Base-by-base conservation (phyloP, 2,113 vertebrate genomes). In the Apodemus sylvaticus region DNA sequence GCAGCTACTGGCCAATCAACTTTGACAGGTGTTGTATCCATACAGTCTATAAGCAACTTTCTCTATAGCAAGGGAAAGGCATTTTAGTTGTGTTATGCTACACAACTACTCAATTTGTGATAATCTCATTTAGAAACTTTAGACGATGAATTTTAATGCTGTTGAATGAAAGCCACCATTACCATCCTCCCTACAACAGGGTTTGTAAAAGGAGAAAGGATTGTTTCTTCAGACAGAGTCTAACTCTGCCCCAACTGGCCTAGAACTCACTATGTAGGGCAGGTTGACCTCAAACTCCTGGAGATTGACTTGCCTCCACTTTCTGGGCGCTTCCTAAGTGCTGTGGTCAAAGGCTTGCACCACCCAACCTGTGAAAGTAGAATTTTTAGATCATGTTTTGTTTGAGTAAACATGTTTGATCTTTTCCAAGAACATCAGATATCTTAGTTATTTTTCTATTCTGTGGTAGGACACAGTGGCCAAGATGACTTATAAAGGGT, bases 21-120 rank as follows among this genome's bases (percentile, higher is more conserved):
- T 34, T 68, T 36, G 31, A 36, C 66, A 68, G 66, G 66, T 68
- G 66, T 68, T 68, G 31, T 1, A 68, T 68, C 31, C 31, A 68
- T 68, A 68, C 31, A 68, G 5, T 68, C 14, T 68, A 34, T 16
- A 36, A 68, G 31, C 16, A 13, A 36, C 31, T 68, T 68, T 36
- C 31, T 68, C 31, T 36, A 36, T 5, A 68, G 66, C 62, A 26
- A 92, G 58, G 6, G 31, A 92, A 86, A 76, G 82, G 48, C 3
- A 34, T 92, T 96, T 42, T 51, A 68, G 8, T 86, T 96, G 51
- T 70, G 86, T 93, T 48, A 86, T 82, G n/a, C 9, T 88, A 53
- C 5, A 39, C 3, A 24, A 19, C 19, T 79, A 60, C 9, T 45
- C 9, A 31, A 24, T 24, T 86, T 62, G 13, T 42, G n/a, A 19